Conservation (phyloP, 2,113 vertebrate species). For the Lota lota region DNA sequence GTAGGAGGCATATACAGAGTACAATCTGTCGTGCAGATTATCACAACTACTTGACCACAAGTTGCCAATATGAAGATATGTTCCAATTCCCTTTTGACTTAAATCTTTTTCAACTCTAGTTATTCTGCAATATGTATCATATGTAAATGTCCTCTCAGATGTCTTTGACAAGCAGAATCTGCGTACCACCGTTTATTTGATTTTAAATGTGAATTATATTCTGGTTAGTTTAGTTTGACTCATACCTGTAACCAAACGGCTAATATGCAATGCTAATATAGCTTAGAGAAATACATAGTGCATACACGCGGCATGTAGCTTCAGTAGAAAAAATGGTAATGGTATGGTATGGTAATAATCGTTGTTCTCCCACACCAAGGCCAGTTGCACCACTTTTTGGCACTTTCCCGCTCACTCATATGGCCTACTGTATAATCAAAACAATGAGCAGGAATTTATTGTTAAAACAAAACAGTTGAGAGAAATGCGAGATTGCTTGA, state of each 20-base stretch:
- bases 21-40: constrained; percentile 36
- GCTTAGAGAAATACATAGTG: not conserved
- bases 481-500: constrained; percentile 34
- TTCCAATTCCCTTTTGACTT: not conserved
- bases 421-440: constrained; percentile 18
- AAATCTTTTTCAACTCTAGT: not conserved
- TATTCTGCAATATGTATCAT: not conserved
- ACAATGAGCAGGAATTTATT: constrained; percentile 14
- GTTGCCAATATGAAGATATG: constrained; percentile 5
- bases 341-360: constrained; percentile 17
- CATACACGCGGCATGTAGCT: constrained; percentile 1
- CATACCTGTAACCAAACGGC: not conserved
- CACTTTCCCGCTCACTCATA: constrained; percentile 29
- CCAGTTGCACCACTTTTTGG: constrained; percentile 25
- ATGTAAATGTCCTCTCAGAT: not conserved
- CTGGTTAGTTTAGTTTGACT: too few species aligned
- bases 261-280: not conserved
- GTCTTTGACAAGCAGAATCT: not conserved
- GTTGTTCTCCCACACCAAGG: constrained; percentile 13
- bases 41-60: constrained; percentile 23
- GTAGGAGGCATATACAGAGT: constrained; percentile 58
- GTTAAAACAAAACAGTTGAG: constrained; percentile 25
- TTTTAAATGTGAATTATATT: not conserved
- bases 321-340: not conserved
- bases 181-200: not conserved